These are phyloP conservation scores for Trididemnum clinides DNA, from an alignment of 23 tunicate species.

Conservation along the genomic window DNA sequence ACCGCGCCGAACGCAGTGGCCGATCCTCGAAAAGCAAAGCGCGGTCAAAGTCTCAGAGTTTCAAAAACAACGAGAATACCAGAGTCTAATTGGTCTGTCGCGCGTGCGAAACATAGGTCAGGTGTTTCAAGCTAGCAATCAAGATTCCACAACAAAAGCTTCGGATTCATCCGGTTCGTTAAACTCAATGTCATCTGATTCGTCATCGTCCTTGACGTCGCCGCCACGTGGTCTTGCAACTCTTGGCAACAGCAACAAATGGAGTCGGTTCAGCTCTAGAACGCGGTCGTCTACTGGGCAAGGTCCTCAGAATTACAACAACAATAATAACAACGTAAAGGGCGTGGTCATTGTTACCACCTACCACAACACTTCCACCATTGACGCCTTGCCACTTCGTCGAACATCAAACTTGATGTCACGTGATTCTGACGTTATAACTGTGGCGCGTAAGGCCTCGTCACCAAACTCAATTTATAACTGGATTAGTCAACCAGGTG, in stretches of 20 bases:
- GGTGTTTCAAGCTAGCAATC: neutral
- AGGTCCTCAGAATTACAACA: neutral
- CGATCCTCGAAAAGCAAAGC: neutral
- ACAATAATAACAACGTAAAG: neutral
- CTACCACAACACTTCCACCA: neutral
- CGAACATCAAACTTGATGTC: neutral
- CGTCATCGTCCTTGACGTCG: neutral
- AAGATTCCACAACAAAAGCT: neutral
- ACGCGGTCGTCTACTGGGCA: neutral
- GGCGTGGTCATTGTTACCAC: neutral
- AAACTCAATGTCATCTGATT: neutral
- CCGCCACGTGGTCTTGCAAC: neutral
- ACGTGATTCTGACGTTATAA: slow-evolving; percentile 28
- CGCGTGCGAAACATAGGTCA: slow-evolving; percentile 4
- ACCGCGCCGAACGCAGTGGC: neutral
- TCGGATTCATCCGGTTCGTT: slow-evolving; percentile 2
- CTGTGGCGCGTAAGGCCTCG: slow-evolving; percentile 9
- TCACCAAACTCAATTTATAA: slow-evolving; percentile 51
- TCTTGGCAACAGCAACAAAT: neutral
- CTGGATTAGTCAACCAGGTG: slow-evolving; percentile 69
- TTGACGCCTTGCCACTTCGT: neutral
- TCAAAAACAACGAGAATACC: slow-evolving; percentile 60
- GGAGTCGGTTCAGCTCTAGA: neutral
- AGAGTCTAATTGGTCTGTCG: slow-evolving; percentile 49
- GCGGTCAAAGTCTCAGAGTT: slow-evolving; percentile 28